Conservation (phyloP, 2,888 invertebrate genomes). For the Hyalella azteca region DNA sequence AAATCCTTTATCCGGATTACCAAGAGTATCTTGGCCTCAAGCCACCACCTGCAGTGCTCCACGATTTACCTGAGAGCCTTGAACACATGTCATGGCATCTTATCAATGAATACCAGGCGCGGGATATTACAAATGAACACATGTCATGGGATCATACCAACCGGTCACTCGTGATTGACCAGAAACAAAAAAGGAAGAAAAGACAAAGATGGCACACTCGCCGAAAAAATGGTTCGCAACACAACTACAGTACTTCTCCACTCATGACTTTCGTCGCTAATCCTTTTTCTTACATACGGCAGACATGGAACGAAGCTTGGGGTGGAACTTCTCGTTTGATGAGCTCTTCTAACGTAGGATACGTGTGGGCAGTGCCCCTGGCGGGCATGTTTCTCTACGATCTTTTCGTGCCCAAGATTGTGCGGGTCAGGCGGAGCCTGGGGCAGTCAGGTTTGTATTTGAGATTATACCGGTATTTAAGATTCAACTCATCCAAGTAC, state of each 20-base stretch:
- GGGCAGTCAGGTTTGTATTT: no score
- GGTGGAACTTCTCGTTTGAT: neutral
- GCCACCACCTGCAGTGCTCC: neutral
- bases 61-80: neutral
- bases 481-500: no score
- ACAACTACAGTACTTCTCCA: neutral
- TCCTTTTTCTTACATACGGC: neutral
- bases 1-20: no score
- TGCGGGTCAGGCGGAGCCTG: neutral
- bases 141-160: no score
- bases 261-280: neutral
- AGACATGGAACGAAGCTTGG: neutral
- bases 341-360: neutral
- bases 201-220: neutral
- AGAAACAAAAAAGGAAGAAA: no score
- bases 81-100: neutral
- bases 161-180: no score
- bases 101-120: neutral
- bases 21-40: neutral
- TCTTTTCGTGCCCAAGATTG: neutral
- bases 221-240: neutral
- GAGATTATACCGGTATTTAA: no score
- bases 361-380: neutral
- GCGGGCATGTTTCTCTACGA: neutral
- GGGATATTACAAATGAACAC: neutral